Conservation (phyloP, 1,140 invertebrate species). For the Pseudomyrmex cubaensis region DNA sequence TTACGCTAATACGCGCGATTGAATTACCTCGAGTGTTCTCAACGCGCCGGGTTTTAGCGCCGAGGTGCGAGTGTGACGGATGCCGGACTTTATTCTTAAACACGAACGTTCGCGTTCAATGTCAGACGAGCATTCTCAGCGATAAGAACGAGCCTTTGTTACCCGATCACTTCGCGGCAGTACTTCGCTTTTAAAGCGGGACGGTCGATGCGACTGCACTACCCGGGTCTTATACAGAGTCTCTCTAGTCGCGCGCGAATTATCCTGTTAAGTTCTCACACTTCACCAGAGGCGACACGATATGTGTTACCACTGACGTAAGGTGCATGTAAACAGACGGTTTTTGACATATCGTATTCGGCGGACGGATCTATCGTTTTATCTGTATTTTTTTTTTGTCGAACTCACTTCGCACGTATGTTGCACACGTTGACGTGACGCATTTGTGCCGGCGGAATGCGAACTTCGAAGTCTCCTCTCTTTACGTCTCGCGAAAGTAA, state of each 20-base stretch:
- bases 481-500: constrained; percentile 23
- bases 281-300: too few relatives aligned
- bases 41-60: too few relatives aligned
- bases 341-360: too few relatives aligned
- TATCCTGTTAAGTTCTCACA: too few relatives aligned
- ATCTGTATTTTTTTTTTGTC: too few relatives aligned
- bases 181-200: not conserved
- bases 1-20: not conserved
- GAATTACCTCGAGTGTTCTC: not conserved
- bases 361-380: too few relatives aligned
- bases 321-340: too few relatives aligned
- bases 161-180: constrained; percentile 9
- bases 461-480: not conserved
- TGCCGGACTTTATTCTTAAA: not conserved
- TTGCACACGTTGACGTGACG: too few relatives aligned
- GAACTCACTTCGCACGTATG: too few relatives aligned
- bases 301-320: too few relatives aligned
- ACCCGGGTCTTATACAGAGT: not conserved
- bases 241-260: too few relatives aligned
- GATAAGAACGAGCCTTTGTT: constrained; percentile 22
- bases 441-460: too few relatives aligned
- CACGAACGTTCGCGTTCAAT: not conserved
- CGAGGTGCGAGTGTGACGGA: not conserved
- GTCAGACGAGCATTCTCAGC: constrained; percentile 9
- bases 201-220: not conserved